These are phyloP conservation scores for Petrophora chlorosata DNA, from an alignment of 2,888 invertebrate species.

Conservation along the genomic window DNA sequence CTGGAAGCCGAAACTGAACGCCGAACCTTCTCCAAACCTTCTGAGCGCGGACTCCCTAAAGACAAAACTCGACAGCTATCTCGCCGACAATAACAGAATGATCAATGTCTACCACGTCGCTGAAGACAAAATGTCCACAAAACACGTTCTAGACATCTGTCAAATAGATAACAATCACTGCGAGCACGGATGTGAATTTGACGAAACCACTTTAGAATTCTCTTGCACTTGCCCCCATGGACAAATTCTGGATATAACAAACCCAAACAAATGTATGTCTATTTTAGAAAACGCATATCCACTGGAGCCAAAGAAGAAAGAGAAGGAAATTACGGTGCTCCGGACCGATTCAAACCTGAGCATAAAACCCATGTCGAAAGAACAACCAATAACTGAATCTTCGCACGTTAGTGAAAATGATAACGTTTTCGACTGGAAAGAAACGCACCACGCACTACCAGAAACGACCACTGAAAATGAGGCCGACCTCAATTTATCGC, in stretches of 20 bases:
- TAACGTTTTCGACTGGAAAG: constrained; percentile 63
- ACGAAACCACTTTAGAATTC: constrained; percentile 85
- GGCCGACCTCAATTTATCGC: constrained; percentile 58
- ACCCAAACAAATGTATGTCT: constrained; percentile 72
- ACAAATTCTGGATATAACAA: constrained; percentile 63
- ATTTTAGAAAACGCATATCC: constrained; percentile 51
- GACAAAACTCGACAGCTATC: constrained; percentile 74
- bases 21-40: constrained; percentile 73
- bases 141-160: constrained; percentile 85
- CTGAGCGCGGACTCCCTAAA: constrained; percentile 75
- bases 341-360: constrained; percentile 50
- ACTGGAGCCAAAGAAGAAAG: constrained; percentile 34
- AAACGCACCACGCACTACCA: constrained; percentile 48
- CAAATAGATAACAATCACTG: constrained; percentile 86
- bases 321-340: constrained; percentile 45
- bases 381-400: constrained; percentile 50
- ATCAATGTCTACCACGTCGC: constrained; percentile 80
- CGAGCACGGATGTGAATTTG: constrained; percentile 86
- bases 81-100: constrained; percentile 78
- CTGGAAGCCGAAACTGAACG: constrained; percentile 83
- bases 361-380: constrained; percentile 49
- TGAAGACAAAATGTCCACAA: constrained; percentile 63
- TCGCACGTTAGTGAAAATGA: constrained; percentile 39
- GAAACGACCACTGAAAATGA: constrained; percentile 62
- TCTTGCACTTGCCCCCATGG: constrained; percentile 86